Evolutionary conservation across 2,888 invertebrate genomes (phyloP).

Genomic region (Coenonympha arcania): DNA sequence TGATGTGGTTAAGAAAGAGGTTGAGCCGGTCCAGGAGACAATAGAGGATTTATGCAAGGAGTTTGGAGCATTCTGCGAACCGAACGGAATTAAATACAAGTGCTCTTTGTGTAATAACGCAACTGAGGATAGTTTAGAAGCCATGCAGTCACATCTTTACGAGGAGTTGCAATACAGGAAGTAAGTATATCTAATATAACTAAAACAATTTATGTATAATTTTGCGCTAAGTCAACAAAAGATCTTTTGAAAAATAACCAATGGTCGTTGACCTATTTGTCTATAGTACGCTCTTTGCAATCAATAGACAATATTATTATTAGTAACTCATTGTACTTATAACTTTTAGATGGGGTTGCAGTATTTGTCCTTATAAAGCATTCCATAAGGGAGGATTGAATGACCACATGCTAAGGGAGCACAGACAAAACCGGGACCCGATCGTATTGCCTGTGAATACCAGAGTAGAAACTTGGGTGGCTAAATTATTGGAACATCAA

Average conservation of each 20-base stretch:
- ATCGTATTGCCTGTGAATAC: slow-evolving; percentile 55
- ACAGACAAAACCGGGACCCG: slow-evolving; percentile 49
- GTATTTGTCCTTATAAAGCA: slow-evolving; percentile 72
- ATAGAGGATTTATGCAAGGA: slow-evolving; percentile 44
- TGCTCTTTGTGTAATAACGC: slow-evolving; percentile 78
- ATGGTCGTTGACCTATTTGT: no score
- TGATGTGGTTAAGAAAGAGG: slow-evolving; percentile 55
- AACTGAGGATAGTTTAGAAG: slow-evolving; percentile 70
- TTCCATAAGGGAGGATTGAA: slow-evolving; percentile 70
- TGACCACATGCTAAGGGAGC: slow-evolving; percentile 71
- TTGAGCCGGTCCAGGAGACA: slow-evolving; percentile 29
- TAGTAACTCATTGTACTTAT: no score
- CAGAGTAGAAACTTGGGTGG: slow-evolving; percentile 72
- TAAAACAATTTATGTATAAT: no score
- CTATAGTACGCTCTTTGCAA: no score
- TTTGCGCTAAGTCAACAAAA: no score
- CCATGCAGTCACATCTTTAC: slow-evolving; percentile 79
- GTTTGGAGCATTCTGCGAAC: slow-evolving; percentile 61
- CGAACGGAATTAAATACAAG: slow-evolving; percentile 69
- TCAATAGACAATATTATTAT: no score
- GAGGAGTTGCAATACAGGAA: slow-evolving; percentile 79
- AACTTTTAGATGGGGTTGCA: slow-evolving; percentile 74
- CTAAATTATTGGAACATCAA: slow-evolving; percentile 48
- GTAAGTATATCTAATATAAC: slow-evolving; percentile 52
- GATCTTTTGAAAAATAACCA: not conserved